Base-by-base conservation (phyloP, 2,113 vertebrate genomes). In the Pleuronectes platessa region DNA sequence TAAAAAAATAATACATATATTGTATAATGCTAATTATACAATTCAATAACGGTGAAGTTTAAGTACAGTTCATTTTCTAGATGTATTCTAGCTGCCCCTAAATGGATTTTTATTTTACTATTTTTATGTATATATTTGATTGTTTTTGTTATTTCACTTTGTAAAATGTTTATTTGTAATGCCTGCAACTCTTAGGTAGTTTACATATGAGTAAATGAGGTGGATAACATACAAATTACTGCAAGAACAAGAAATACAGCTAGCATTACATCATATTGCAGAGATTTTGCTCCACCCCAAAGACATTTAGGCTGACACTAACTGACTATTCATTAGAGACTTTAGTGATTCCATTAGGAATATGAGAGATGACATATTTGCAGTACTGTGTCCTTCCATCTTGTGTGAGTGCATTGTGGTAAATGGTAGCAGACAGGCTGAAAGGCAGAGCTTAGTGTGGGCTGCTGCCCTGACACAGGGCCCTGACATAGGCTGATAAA, bases 351-450 rank as follows among this genome's bases (percentile, higher is more conserved):
- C 11, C 31, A 65, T 54, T 59, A 75, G 35, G 31, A 66, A 45
- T 45, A 69, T 69, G 65, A 42, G 53, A 10, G 53, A 59, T 31
- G 53, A 31, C 61, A 75, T 60, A 81, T 65, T 71, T 75, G 61
- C 61, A 59, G 27, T 11, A 59, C 64, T 67, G 59, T 72, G 42
- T 51, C 47, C 61, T 27, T 63, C 64, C 53, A 58, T 72, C 63
- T 59, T 37, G 59, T 78, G 54, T 18, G 35, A 59, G 40, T 27
- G 26, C 23, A 60, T 27, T 62, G 42, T 42, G 60, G 64, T 54
- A 54, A 78, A 78, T 66, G 61, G 27, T 31, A 31, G 27, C 27
- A 31, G 27, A 31, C 27, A 31, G 27, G 27, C 27, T 31, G 27
- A 31, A 1, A 31, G 27, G 58, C 47, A 68, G 59, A 40, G 40